Conservation (phyloP, 2,113 vertebrate species). For the Brachionichthys hirsutus region DNA sequence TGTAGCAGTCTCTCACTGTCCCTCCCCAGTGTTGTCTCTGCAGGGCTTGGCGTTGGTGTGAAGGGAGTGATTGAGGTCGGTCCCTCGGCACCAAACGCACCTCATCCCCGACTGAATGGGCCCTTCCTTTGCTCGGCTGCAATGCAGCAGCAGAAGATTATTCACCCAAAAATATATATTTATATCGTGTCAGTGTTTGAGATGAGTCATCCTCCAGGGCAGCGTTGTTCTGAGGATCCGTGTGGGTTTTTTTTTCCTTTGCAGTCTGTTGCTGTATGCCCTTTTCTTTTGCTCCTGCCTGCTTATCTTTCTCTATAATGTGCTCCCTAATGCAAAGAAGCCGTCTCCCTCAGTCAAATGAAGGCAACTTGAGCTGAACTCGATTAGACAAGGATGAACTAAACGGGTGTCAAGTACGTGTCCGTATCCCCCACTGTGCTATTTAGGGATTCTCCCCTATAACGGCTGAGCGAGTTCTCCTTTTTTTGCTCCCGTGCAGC, state of each 20-base stretch:
- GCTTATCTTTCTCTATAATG: neutral
- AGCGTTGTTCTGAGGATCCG: neutral
- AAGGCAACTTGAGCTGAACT: slow-evolving; percentile 2
- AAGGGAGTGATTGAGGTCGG: slow-evolving; percentile 34
- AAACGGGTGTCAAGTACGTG: slow-evolving; percentile 8
- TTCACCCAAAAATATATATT: neutral
- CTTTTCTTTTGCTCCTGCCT: slow-evolving; percentile 17
- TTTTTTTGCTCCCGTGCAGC: neutral
- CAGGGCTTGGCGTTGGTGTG: slow-evolving; percentile 34
- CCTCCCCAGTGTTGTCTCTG: slow-evolving; percentile 36
- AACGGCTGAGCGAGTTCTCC: neutral
- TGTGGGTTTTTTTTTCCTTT: slow-evolving; percentile 2
- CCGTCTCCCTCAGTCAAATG: slow-evolving; percentile 14
- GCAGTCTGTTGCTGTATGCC: neutral
- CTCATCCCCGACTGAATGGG: neutral
- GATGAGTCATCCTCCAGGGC: slow-evolving; percentile 2
- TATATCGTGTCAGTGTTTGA: slow-evolving; percentile 7
- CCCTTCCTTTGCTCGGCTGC: neutral
- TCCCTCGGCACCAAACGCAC: slow-evolving; percentile 9
- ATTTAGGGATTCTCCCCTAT: slow-evolving; percentile 5
- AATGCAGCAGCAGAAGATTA: neutral
- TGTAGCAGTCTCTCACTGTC: slow-evolving; percentile 48
- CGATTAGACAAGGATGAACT: slow-evolving; percentile 12
- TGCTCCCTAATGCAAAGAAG: slow-evolving; percentile 12
- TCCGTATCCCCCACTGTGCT: neutral